Percentiles rank a stretch among this genome's conserved stretches.
phyloP scores from a whole-genome alignment of 2,113 vertebrate genomes.

The Narcine bancroftii region DNA sequence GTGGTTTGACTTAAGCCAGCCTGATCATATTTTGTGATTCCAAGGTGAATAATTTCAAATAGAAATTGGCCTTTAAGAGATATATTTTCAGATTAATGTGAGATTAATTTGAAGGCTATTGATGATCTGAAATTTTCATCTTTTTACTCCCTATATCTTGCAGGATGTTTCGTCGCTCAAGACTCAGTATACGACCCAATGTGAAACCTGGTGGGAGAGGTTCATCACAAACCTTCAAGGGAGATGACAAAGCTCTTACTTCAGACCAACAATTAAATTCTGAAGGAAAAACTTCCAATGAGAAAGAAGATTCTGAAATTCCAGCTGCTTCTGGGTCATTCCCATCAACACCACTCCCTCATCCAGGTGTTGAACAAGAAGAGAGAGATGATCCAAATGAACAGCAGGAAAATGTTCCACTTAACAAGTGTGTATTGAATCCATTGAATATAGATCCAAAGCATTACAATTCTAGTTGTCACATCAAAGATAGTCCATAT shows the following conservation, averaged over 20 bases:
- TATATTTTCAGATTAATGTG: not conserved
- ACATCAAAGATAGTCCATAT: not conserved
- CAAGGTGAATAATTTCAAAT: not conserved
- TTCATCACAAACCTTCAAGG: conserved; percentile 38
- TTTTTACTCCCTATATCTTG: not conserved
- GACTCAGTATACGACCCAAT: conserved; percentile 77
- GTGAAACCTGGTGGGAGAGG: conserved; percentile 57
- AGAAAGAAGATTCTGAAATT: not conserved
- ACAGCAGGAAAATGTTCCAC: conserved; percentile 33
- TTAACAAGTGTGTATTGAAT: conserved; percentile 31
- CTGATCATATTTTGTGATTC: not conserved
- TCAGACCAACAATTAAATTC: not conserved
- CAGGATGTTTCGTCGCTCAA: conserved; percentile 81
- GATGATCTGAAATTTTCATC: not conserved
- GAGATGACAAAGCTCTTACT: not conserved
- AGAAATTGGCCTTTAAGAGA: not conserved
- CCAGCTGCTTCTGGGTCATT: not conserved
- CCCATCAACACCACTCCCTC: not conserved
- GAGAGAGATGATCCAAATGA: conserved; percentile 27
- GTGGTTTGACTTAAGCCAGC: not conserved
- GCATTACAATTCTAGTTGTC: not conserved
- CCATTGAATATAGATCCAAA: not conserved
- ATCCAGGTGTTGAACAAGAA: not conserved
- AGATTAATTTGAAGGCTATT: not conserved
- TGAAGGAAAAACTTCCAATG: conserved; percentile 9